Conservation (phyloP, 2,797 vertebrate genomes). For the Mionectes olivaceus region DNA sequence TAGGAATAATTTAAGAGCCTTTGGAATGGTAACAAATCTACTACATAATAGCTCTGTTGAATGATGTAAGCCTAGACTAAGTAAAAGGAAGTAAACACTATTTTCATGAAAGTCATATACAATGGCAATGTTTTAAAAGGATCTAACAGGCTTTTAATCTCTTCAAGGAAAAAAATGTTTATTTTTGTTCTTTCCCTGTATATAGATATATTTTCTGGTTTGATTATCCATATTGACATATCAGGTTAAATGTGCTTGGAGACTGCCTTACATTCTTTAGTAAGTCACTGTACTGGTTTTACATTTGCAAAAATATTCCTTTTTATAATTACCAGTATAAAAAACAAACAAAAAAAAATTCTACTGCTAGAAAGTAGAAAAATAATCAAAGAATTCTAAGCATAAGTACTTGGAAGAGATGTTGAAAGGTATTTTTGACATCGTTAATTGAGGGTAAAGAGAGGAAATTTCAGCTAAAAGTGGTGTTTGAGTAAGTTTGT, state of each 20-base stretch:
- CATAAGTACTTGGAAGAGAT: slow-evolving; percentile 27
- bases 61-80: slow-evolving; percentile 62
- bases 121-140: slow-evolving; percentile 65
- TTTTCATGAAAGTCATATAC: slow-evolving; percentile 76
- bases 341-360: background rate
- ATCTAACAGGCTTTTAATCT: slow-evolving; percentile 70
- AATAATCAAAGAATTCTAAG: slow-evolving; percentile 58
- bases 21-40: slow-evolving; percentile 47
- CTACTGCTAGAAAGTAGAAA: slow-evolving; percentile 40
- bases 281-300: slow-evolving; percentile 30
- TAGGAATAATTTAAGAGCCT: slow-evolving; percentile 40
- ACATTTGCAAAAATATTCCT: slow-evolving; percentile 17
- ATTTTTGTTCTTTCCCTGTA: slow-evolving; percentile 74
- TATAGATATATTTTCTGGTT: slow-evolving; percentile 71
- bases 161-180: slow-evolving; percentile 66
- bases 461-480: slow-evolving; percentile 66
- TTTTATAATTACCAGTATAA: background rate
- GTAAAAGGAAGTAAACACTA: slow-evolving; percentile 72
- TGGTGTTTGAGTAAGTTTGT: slow-evolving; percentile 75
- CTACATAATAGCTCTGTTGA: slow-evolving; percentile 40
- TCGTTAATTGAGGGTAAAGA: slow-evolving; percentile 32
- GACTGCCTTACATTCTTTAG: slow-evolving; percentile 23
- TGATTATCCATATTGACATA: slow-evolving; percentile 63
- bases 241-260: slow-evolving; percentile 57
- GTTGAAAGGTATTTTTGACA: slow-evolving; percentile 67